Conservation (phyloP, 2,113 vertebrate genomes). For the Felis chaus region DNA sequence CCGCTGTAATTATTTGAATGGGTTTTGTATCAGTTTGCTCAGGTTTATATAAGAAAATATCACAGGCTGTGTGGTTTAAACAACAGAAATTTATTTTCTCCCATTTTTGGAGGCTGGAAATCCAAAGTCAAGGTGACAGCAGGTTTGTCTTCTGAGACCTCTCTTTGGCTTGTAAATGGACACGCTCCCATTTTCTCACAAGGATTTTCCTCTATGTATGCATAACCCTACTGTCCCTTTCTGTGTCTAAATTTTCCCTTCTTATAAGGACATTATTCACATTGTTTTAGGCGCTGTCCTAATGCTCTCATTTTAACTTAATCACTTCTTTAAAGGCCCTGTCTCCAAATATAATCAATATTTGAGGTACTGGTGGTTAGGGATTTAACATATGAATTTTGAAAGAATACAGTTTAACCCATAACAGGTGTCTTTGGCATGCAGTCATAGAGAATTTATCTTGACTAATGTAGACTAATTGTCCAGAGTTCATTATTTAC, state of each 20-base stretch:
- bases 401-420: accelerated
- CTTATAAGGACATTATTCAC: not conserved
- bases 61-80: not conserved
- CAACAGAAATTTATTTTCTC: not conserved
- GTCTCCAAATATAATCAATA: not conserved
- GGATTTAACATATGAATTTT: not conserved
- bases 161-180: not conserved
- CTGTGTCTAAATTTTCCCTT: not conserved
- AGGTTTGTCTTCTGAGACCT: not conserved
- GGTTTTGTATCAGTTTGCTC: not conserved
- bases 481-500: not conserved
- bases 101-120: not conserved
- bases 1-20: not conserved
- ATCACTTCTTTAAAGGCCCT: not conserved
- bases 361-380: not conserved
- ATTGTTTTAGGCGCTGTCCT: not conserved
- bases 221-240: accelerated
- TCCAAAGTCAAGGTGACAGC: not conserved
- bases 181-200: not conserved
- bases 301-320: not conserved
- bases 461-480: not conserved
- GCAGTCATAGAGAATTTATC: not conserved
- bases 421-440: accelerated
- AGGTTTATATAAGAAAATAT: accelerated
- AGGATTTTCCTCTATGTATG: accelerated